These are phyloP conservation scores for Protaetia brevitarsis DNA, from an alignment of 1,140 invertebrate species.

Conservation along the genomic window DNA sequence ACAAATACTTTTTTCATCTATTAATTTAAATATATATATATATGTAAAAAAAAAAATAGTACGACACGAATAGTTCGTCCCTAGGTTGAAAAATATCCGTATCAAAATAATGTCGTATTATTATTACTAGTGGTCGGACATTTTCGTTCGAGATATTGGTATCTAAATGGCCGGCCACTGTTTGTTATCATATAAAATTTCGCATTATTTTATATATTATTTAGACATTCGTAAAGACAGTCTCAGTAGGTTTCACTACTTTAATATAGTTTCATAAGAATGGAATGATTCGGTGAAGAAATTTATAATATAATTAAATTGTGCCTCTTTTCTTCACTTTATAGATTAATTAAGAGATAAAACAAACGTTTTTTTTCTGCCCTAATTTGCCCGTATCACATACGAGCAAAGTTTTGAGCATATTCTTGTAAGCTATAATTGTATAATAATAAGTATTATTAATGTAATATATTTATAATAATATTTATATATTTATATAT, in stretches of 20 bases:
- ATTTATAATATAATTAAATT: conserved; percentile 2
- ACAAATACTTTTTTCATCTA: too few relatives aligned
- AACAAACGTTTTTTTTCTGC: not conserved
- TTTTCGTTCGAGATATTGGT: too few relatives aligned
- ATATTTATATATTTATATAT: conserved; percentile 25
- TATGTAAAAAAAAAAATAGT: too few relatives aligned
- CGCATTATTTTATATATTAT: not conserved
- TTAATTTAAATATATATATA: too few relatives aligned
- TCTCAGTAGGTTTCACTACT: not conserved
- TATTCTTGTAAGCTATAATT: conserved; percentile 15
- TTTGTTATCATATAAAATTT: not conserved
- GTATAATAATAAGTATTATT: not conserved
- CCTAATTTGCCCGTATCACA: conserved; percentile 28
- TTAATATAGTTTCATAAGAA: conserved; percentile 18
- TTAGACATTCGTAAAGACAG: not conserved
- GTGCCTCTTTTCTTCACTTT: not conserved
- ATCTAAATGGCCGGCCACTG: not conserved
- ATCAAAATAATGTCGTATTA: too few relatives aligned
- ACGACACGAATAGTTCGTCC: too few relatives aligned
- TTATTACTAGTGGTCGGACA: too few relatives aligned
- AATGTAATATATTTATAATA: conserved; percentile 26
- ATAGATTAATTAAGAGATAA: too few relatives aligned
- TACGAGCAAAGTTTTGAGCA: conserved; percentile 30
- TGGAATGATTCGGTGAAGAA: conserved; percentile 30
- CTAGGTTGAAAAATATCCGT: too few relatives aligned